Percentiles rank a stretch among this genome's conserved stretches.
These are phyloP conservation scores for Harlomillsia oculata DNA, from an alignment of 1,140 invertebrate genomes.

Conservation along the genomic window DNA sequence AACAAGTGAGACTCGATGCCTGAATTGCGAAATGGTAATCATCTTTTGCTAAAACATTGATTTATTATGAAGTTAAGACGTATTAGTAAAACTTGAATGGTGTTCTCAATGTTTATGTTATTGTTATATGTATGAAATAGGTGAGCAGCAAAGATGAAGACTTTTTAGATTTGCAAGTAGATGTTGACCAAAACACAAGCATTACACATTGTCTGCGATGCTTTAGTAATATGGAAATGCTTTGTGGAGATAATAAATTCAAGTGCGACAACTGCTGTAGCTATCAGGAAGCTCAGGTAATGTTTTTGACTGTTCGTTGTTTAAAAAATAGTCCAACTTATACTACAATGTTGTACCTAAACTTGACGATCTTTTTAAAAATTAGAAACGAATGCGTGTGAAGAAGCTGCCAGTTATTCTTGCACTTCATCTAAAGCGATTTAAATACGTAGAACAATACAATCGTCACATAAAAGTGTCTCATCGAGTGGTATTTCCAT, in stretches of 20 bases:
- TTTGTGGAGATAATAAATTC: slow-evolving; percentile 99
- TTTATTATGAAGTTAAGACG: neutral
- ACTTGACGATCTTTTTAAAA: slow-evolving; percentile 35
- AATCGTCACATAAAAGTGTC: slow-evolving; percentile 98
- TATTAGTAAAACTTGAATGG: too few relatives aligned
- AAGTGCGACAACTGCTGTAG: slow-evolving; percentile 99
- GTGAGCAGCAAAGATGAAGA: slow-evolving; percentile 98
- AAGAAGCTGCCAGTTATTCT: slow-evolving; percentile 97
- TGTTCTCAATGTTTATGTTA: too few relatives aligned
- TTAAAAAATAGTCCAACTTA: neutral
- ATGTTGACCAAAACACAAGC: slow-evolving; percentile 98
- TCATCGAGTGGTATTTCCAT: slow-evolving; percentile 95
- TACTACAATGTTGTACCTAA: neutral
- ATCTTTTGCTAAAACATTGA: slow-evolving; percentile 3
- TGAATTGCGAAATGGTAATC: slow-evolving; percentile 95
- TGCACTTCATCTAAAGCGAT: slow-evolving; percentile 93
- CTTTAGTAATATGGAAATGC: slow-evolving; percentile 96
- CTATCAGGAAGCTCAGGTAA: slow-evolving; percentile 93
- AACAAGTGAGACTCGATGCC: slow-evolving; percentile 96
- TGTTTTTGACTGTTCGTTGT: neutral
- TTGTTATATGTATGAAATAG: too few relatives aligned
- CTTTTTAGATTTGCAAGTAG: slow-evolving; percentile 97
- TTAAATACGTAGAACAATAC: slow-evolving; percentile 98
- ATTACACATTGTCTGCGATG: slow-evolving; percentile 96
- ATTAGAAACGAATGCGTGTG: slow-evolving; percentile 90